Evolutionary conservation across 2,888 invertebrate species (phyloP).

Genomic region (Macrostomum cliftonense): DNA sequence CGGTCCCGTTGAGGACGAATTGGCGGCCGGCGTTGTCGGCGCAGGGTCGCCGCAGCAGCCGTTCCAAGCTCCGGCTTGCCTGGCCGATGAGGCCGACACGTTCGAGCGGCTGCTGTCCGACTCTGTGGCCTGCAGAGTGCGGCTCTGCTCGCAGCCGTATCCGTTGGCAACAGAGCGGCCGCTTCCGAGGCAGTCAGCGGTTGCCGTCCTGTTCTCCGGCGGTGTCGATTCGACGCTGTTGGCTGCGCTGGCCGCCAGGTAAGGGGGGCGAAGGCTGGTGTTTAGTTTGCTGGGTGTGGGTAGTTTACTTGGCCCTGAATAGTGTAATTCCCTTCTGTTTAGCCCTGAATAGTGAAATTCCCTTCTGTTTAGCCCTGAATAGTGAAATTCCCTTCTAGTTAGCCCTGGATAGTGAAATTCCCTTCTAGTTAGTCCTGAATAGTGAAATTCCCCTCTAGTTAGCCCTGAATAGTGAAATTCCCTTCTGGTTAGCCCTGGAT

Average conservation of each 20-base stretch:
- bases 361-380: too few relatives aligned
- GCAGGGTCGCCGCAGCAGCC: not conserved
- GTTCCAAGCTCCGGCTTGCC: not conserved
- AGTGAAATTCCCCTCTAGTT: too few relatives aligned
- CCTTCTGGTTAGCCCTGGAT: too few relatives aligned
- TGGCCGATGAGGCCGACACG: not conserved
- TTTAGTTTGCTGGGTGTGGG: not conserved
- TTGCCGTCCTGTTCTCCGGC: slow-evolving; percentile 77
- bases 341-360: too few relatives aligned
- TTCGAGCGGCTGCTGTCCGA: not conserved
- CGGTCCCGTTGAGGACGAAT: too few relatives aligned
- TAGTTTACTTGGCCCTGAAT: not conserved
- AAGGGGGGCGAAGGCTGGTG: slow-evolving; percentile 14
- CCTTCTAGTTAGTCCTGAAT: too few relatives aligned
- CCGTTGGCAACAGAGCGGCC: slow-evolving; percentile 1
- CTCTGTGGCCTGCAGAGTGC: not conserved
- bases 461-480: too few relatives aligned
- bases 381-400: too few relatives aligned
- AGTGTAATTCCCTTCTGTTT: too few relatives aligned
- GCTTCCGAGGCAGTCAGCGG: slow-evolving; percentile 44
- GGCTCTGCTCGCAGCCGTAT: slow-evolving; percentile 4
- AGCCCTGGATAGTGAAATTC: too few relatives aligned
- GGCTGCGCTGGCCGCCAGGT: slow-evolving; percentile 57
- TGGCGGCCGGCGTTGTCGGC: too few relatives aligned
- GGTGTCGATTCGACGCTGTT: slow-evolving; percentile 85